phyloP scores from a whole-genome alignment of 2,888 invertebrate species.

The Sphaerophoria taeniata region DNA sequence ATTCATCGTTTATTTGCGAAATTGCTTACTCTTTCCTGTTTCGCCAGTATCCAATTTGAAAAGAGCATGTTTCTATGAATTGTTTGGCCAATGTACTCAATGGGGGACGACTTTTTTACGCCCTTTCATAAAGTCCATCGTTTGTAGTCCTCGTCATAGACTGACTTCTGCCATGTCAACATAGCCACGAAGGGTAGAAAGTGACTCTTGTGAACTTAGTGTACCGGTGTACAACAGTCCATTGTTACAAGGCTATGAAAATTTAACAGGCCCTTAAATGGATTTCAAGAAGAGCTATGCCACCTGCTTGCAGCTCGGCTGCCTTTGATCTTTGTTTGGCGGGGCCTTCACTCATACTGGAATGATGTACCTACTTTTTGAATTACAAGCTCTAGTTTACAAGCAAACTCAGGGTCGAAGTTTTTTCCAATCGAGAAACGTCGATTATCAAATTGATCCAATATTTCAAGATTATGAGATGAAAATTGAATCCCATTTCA shows the following conservation, averaged over 20 bases:
- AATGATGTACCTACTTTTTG: no score
- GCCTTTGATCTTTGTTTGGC: conserved; percentile 33
- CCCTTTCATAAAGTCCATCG: background rate
- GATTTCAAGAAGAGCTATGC: conserved; percentile 23
- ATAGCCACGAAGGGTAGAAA: background rate
- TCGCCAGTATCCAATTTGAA: background rate
- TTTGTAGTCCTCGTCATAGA: background rate
- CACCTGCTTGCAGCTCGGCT: conserved; percentile 20
- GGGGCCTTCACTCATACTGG: no score
- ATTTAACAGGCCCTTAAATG: conserved; percentile 29
- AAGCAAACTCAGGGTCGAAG: no score
- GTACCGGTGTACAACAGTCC: background rate
- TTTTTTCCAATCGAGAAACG: no score
- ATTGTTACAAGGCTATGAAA: conserved; percentile 33
- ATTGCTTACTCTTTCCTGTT: conserved; percentile 30
- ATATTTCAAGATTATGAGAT: background rate
- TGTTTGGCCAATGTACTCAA: background rate
- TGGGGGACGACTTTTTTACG: background rate
- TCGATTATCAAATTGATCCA: background rate
- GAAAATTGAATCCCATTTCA: background rate
- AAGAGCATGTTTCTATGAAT: background rate
- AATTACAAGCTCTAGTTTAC: no score
- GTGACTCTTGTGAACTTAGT: conserved; percentile 13
- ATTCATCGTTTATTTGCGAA: conserved; percentile 48
- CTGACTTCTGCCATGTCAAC: conserved; percentile 32